Conservation (phyloP, 2,797 vertebrate genomes). For the Enteromius unitaeniatus region DNA sequence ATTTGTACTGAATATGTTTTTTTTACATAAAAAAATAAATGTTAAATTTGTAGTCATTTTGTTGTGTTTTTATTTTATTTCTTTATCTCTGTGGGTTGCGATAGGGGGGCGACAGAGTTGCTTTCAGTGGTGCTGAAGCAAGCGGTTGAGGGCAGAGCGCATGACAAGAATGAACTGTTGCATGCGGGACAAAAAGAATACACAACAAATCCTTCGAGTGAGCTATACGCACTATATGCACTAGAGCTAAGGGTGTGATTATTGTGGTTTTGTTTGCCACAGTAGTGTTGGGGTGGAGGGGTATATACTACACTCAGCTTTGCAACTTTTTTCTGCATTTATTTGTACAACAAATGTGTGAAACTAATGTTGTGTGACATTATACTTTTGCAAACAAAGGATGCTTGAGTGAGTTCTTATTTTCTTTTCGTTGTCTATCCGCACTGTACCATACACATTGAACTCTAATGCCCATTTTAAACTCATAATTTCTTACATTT, state of each 20-base stretch:
- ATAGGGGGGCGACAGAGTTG: no score
- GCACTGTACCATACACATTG: background rate
- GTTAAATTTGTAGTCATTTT: background rate
- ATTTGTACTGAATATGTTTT: background rate
- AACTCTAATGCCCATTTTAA: background rate
- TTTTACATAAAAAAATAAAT: background rate
- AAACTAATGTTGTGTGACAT: background rate
- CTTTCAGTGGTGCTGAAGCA: no score
- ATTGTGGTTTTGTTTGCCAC: background rate
- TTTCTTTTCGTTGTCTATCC: background rate
- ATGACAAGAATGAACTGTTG: no score
- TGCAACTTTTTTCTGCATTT: background rate
- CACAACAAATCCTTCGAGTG: no score
- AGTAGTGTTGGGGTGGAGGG: no score
- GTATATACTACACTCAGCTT: background rate
- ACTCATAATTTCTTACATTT: background rate
- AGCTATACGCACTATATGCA: no score
- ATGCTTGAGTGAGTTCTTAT: background rate
- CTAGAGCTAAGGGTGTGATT: background rate
- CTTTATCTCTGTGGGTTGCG: no score
- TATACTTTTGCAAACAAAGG: background rate
- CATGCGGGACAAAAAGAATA: no score
- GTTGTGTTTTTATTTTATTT: background rate
- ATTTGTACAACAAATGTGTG: background rate
- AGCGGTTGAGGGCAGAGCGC: no score